A percentile compares a stretch with the other conserved stretches of the same genome.
Evolutionary conservation across 2,888 invertebrate genomes (phyloP).

Genomic region (Melanophora roralis): DNA sequence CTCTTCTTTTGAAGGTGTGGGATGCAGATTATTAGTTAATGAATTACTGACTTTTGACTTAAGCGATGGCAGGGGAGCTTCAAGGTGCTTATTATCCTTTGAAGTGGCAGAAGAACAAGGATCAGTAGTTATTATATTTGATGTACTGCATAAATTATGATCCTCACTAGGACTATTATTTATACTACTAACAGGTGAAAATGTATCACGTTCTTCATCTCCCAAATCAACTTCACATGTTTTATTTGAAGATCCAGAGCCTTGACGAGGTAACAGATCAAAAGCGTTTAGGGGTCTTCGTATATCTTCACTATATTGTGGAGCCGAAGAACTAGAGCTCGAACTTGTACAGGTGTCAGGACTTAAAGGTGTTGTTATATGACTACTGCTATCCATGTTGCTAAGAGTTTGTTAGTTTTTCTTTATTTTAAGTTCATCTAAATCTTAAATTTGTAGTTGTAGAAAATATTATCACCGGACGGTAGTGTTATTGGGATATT

Average conservation of each 20-base stretch:
- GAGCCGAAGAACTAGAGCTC: conserved; percentile 67
- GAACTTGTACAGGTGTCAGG: conserved; percentile 53
- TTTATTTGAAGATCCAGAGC: conserved; percentile 70
- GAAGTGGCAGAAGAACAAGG: conserved; percentile 35
- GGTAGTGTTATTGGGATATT: conserved; percentile 52
- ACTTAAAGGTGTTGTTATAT: conserved; percentile 45
- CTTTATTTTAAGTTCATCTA: conserved; percentile 47
- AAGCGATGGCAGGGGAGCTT: conserved; percentile 51
- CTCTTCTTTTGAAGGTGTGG: conserved; percentile 78
- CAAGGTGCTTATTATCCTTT: conserved; percentile 70
- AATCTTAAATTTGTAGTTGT: neutral
- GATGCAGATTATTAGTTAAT: conserved; percentile 58
- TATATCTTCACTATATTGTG: conserved; percentile 72
- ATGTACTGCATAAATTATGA: conserved; percentile 41
- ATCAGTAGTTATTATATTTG: conserved; percentile 28
- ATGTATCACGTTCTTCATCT: conserved; percentile 76
- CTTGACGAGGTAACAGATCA: conserved; percentile 65
- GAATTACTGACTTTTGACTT: conserved; percentile 59
- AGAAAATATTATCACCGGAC: conserved; percentile 43
- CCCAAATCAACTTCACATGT: conserved; percentile 75
- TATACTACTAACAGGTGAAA: conserved; percentile 73
- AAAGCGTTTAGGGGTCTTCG: conserved; percentile 60
- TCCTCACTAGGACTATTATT: conserved; percentile 67
- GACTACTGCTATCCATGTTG: conserved; percentile 43
- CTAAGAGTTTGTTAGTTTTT: neutral